A percentile compares a stretch with the other conserved stretches of the same genome.
Evolutionary conservation across 2,113 vertebrate species (phyloP).

Genomic region (Elaphurus davidianus): DNA sequence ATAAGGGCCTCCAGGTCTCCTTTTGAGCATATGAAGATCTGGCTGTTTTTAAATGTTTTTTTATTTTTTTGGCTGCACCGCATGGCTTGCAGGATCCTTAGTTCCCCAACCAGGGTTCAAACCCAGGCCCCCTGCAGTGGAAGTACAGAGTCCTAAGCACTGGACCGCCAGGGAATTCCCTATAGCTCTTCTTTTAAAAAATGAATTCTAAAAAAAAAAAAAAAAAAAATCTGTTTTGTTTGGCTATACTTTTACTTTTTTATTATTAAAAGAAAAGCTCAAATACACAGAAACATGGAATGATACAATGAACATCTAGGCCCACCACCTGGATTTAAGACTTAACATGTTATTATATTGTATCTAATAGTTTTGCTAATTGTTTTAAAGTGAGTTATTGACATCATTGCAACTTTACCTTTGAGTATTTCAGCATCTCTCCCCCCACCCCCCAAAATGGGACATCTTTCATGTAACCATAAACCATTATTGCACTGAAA

Average conservation of each 20-base stretch:
- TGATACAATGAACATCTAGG: not conserved
- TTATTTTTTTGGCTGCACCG: not conserved
- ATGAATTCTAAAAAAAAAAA: no score
- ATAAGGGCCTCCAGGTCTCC: not conserved
- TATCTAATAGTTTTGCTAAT: not conserved
- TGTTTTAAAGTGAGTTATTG: not conserved
- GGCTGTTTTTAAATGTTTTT: not conserved
- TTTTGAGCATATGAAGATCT: not conserved
- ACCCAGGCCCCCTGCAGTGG: not conserved
- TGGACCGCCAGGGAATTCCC: not conserved
- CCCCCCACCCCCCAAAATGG: not conserved
- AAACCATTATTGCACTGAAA: not conserved
- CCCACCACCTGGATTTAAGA: not conserved
- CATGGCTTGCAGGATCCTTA: not conserved
- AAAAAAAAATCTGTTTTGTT: no score
- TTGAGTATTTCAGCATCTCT: not conserved
- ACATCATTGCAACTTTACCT: not conserved
- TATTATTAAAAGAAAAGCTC: constrained; percentile 3
- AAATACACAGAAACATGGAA: not conserved
- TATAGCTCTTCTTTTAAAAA: not conserved
- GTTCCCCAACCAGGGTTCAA: not conserved
- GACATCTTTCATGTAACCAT: not conserved
- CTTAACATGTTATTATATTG: not conserved
- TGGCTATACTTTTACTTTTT: not conserved
- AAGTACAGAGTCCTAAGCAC: not conserved